These are phyloP conservation scores for Sogatella furcifera DNA, from an alignment of 1,140 invertebrate species.

Conservation along the genomic window DNA sequence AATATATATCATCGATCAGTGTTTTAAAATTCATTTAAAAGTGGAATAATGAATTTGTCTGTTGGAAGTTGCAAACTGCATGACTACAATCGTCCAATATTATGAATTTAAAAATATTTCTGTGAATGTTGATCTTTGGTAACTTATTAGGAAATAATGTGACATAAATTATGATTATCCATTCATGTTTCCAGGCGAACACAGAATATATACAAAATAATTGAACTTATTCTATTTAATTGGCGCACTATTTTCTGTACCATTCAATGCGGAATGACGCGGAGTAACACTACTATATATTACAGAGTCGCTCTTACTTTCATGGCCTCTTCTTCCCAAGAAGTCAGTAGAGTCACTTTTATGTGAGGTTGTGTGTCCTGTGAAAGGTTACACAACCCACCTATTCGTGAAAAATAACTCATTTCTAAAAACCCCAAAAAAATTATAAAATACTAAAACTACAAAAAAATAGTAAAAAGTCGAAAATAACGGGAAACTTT, in stretches of 20 bases:
- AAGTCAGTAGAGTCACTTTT: slow-evolving; percentile 26
- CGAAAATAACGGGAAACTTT: slow-evolving; percentile 30
- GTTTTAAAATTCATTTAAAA: too few species aligned
- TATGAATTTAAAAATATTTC: too few species aligned
- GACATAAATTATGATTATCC: too few species aligned
- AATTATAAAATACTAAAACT: slow-evolving; percentile 49
- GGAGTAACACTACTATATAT: not conserved
- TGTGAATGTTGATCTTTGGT: too few species aligned
- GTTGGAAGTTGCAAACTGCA: too few species aligned
- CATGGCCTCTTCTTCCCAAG: slow-evolving; percentile 15
- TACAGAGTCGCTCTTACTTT: not conserved
- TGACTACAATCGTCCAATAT: too few species aligned
- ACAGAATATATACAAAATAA: too few species aligned
- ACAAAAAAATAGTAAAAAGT: slow-evolving; percentile 43
- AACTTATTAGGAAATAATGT: too few species aligned
- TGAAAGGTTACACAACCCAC: slow-evolving; percentile 72
- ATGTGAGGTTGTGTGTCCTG: slow-evolving; percentile 46
- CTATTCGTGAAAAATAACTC: slow-evolving; percentile 51
- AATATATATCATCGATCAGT: too few species aligned
- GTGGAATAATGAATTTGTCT: too few species aligned
- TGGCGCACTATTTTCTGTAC: not conserved
- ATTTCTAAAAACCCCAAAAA: slow-evolving; percentile 65
- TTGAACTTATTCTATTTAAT: too few species aligned
- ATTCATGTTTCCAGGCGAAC: too few species aligned
- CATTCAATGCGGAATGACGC: not conserved